Base-by-base conservation (phyloP, 2,113 vertebrate species). In the Trachemys scripta region DNA sequence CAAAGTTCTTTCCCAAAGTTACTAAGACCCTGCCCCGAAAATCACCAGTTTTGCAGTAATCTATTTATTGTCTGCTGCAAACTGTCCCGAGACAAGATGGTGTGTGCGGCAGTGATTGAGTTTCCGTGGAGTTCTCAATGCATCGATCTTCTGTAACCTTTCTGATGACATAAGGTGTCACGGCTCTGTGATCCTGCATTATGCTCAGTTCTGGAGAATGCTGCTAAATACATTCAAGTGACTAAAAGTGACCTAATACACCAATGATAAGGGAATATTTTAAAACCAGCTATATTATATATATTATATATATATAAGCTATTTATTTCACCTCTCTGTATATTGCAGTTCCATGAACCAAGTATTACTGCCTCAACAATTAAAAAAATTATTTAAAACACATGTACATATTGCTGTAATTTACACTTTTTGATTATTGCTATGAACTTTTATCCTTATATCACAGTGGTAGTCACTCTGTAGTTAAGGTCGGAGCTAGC, bases 311-410 rank as follows among this genome's bases (percentile, higher is more conserved):
- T 98, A 98, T 98, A 98, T 98, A 98, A 98, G 98, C 98, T 99
- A 99, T 99, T 99, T 99, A 99, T 99, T 99, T 99, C 98, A 99
- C 97, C 98, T 98, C 98, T 98, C 98, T 99, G 98, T 99, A 99
- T 98, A 98, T 98, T 98, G 98, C 98, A 98, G 98, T 98, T 98
- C 98, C 98, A 98, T 98, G 98, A 99, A 99, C 97, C 98, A 98
- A 98, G 98, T 98, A 98, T 98, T 98, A 98, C 98, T 98, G 98
- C 98, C 98, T 98, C 98, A 98, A 98, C 98, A 98, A 98, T 98
- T 98, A 99, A 98, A 98, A 97, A 98, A 98, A 96, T 98, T 98
- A 98, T 98, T 98, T 98, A 98, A 98, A 98, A 98, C 93, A 84
- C 87, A 81, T 35, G 95, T 84, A 87, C 57, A 56, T 49, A 95